A percentile compares a stretch with the other conserved stretches of the same genome.
Evolutionary conservation across 2,888 invertebrate genomes (phyloP).

Genomic region (Drosophila leonis): DNA sequence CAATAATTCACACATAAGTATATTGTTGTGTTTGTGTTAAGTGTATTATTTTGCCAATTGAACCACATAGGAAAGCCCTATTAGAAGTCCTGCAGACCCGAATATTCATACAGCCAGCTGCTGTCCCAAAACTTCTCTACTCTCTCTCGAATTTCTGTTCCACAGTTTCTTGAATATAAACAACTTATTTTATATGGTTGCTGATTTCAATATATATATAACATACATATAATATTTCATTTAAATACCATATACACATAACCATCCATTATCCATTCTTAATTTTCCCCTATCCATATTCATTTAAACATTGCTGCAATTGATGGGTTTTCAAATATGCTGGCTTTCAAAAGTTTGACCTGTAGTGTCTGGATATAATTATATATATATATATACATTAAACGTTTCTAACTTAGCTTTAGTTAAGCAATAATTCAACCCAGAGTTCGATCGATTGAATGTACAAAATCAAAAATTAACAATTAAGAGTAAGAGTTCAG

Average conservation of each 20-base stretch:
- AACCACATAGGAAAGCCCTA: constrained; percentile 1
- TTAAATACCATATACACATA: not conserved
- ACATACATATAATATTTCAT: not conserved
- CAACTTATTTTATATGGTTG: not conserved
- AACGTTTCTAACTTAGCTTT: not conserved
- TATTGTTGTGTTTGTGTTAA: constrained; percentile 32
- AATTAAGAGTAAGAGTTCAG: not conserved
- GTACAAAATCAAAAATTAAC: not conserved
- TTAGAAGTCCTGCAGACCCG: not conserved
- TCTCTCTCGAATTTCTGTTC: not conserved
- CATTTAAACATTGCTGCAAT: not conserved
- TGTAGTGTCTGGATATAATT: too few species aligned
- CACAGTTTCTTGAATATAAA: not conserved
- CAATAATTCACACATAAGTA: constrained; percentile 15
- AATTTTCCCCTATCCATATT: not conserved
- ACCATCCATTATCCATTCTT: not conserved
- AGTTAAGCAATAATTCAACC: not conserved
- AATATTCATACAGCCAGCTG: not conserved
- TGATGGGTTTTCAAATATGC: not conserved
- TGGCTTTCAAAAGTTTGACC: not conserved
- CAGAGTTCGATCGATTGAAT: not conserved
- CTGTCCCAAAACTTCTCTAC: not conserved
- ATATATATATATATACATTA: not conserved
- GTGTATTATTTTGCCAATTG: constrained; percentile 48
- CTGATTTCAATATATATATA: not conserved